Base-by-base conservation (phyloP, 2,888 invertebrate genomes). In the Eupithecia subumbrata region DNA sequence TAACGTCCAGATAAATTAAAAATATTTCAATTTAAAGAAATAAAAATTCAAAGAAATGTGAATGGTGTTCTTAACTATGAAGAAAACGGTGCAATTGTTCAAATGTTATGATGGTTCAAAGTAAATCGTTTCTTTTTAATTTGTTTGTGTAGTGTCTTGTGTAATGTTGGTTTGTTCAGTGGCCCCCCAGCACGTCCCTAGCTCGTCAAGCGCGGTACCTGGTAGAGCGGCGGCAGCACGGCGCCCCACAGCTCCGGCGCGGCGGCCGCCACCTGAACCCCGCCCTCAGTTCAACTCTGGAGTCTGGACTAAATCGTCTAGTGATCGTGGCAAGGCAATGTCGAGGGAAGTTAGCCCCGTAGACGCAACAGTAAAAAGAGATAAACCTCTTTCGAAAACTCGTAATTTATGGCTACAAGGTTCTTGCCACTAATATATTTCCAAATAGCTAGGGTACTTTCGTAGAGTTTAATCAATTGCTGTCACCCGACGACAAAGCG, bases 191-290 rank as follows among this genome's bases (percentile, higher is more conserved):
- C 25, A 76, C 72, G 69, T 60, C 69, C 64, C 69, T 64, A 70
- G 34, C 69, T 45, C 56, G 64, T 40, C 18, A 67, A 69, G 71
- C 40, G 67, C 40, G 71, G 73, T 72, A 74, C 71, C 79, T 82
- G 75, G 71, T 92, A 92, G 85, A 92, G 86, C 80, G 91, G 83
- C 79, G 91, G 91, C 87, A 92, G 88, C 86, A 91, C 86, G 79
- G 89, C 88, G 80, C 87, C 88, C 92, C 92, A 92, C 88, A 91
- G 87, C 88, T 91, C 90, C 83, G 86, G 82, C 82, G 82, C 81
- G 82, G 82, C 81, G 81, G 82, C 78, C 81, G 84, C 85, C 85
- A 77, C 75, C 52, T 72, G 66, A n/a, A 43, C 68, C 40, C 43
- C 56, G 40, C 60, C 72, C 69, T 25, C 69, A n/a, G 14, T 60